Conservation (phyloP, 2,113 vertebrate genomes). For the Alligator mississippiensis region DNA sequence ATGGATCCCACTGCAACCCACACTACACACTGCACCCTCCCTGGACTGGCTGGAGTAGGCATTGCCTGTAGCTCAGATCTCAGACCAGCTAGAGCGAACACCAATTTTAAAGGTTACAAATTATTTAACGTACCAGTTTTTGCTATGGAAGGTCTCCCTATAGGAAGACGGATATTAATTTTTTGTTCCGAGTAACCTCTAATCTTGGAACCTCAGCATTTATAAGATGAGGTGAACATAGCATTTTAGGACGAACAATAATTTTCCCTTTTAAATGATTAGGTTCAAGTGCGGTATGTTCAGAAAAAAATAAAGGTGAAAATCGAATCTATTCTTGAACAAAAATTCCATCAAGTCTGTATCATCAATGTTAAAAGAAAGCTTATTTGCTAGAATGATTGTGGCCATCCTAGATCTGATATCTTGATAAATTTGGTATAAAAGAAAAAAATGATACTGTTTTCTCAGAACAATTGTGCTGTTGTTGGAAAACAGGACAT, state of each 20-base stretch:
- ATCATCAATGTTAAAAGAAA: not conserved
- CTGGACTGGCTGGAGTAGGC: not conserved
- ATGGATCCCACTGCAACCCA: no score
- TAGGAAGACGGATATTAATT: not conserved
- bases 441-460: not conserved
- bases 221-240: not conserved
- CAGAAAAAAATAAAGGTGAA: not conserved
- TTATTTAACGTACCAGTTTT: not conserved
- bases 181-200: not conserved
- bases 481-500: not conserved
- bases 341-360: not conserved
- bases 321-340: not conserved
- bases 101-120: not conserved
- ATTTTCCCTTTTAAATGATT: not conserved
- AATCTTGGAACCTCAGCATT: not conserved
- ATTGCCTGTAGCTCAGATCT: no score
- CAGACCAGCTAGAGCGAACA: no score
- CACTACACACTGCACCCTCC: no score
- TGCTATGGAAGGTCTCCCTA: not conserved
- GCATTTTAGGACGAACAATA: not conserved
- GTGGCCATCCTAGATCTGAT: not conserved
- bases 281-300: not conserved
- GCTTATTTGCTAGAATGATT: not conserved
- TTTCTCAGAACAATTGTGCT: not conserved
- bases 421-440: not conserved